Evolutionary conservation across 2,113 vertebrate genomes (phyloP), one percentile per base, ranked within the genome.

Genomic region (Gymnogyps californianus): DNA sequence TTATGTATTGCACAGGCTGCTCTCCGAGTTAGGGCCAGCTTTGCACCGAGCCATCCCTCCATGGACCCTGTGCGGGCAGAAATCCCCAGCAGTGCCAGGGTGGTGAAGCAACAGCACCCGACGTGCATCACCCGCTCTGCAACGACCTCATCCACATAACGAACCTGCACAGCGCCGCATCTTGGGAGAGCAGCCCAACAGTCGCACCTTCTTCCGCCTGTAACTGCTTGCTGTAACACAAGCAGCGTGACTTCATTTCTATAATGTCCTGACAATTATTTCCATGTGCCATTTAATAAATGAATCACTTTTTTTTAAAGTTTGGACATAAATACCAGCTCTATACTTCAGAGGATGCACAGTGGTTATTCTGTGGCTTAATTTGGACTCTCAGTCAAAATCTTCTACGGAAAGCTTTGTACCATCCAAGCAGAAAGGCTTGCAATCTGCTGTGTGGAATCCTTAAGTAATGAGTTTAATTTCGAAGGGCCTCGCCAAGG

Each of bases 381-480:
- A 97, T 97, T 80, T 94, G 97, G 95, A 92, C 95, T 81, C 94
- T 95, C 94, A 42, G 96, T 87, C 95, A 96, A 90, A 96, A 81
- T 69, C 54, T 83, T 80, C 93, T 9, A 2, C 6, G 11, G 44
- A 67, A 69, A 25, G 93, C 90, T 96, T 28, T 87, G 91, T 26
- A 40, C 88, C 87, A 40, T 46, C 83, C 83, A 20, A 87, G 85
- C 95, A 84, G 78, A 89, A 51, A 87, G 69, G 70, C 80, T 66
- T 6, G 3, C 90, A 72, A 84, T 92, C 97, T 93, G 96, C 91
- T 93, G 49, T 4, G 78, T 38, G 90, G 74, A 59, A 94, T 91
- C 66, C 67, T 64, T 89, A 95, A 97, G 95, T 90, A 93, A 97
- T 94, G 94, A 95, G 74, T 96, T 97, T 96, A 94, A 97, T 98